These are phyloP conservation scores for Drosophila longiperda DNA, from an alignment of 2,888 invertebrate genomes.

Conservation along the genomic window DNA sequence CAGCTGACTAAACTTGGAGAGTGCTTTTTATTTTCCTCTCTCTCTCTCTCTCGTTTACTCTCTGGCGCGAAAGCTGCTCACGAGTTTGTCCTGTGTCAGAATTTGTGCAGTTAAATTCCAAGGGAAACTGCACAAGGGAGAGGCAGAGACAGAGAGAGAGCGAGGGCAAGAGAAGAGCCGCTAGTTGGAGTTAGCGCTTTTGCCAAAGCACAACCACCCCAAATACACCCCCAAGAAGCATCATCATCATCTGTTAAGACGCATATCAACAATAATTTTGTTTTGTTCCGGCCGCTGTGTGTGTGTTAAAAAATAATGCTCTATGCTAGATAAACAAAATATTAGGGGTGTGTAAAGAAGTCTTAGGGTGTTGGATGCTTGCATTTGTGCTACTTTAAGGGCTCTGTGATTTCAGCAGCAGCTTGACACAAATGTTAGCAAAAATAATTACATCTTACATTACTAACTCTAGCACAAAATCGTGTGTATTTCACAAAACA, in stretches of 20 bases:
- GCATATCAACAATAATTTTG: conserved; percentile 73
- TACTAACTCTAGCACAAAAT: background rate
- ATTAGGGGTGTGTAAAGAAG: conserved; percentile 61
- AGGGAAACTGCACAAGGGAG: conserved; percentile 57
- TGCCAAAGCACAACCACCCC: conserved; percentile 33
- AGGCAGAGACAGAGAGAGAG: conserved; percentile 18
- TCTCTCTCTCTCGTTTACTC: background rate
- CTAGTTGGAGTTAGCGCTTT: conserved; percentile 37
- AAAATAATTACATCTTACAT: conserved; percentile 3
- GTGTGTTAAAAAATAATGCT: conserved; percentile 43
- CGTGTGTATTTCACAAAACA: background rate
- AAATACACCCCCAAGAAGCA: conserved; percentile 48
- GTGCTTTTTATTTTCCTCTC: conserved; percentile 41
- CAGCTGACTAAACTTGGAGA: conserved; percentile 58
- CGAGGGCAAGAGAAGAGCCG: conserved; percentile 38
- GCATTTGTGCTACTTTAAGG: conserved; percentile 35
- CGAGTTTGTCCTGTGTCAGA: conserved; percentile 66
- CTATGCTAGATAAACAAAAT: conserved; percentile 72
- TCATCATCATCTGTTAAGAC: conserved; percentile 35
- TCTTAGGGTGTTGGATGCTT: conserved; percentile 52
- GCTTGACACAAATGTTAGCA: conserved; percentile 34
- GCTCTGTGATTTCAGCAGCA: conserved; percentile 29
- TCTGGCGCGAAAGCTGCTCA: conserved; percentile 48
- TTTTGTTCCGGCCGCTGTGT: conserved; percentile 56
- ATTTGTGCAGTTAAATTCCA: conserved; percentile 72